Evolutionary conservation across 2,113 vertebrate genomes (phyloP).

Genomic region (Epinephelus moara): DNA sequence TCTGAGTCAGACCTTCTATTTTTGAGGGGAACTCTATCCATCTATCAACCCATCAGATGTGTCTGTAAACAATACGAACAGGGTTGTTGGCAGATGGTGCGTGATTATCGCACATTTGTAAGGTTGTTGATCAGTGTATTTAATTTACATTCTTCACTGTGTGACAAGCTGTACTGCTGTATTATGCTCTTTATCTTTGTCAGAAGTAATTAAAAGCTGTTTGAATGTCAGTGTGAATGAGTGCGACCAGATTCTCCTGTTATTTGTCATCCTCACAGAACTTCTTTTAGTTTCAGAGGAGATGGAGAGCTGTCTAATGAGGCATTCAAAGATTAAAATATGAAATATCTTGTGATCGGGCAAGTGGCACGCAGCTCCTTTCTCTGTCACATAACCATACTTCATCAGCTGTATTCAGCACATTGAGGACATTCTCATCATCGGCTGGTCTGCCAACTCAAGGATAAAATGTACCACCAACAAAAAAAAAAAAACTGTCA

Average conservation of each 20-base stretch:
- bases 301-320: constrained; percentile 39
- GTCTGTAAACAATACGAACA: constrained; percentile 56
- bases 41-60: constrained; percentile 38
- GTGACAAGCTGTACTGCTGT: constrained; percentile 10
- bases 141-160: constrained; percentile 24
- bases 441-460: constrained; percentile 4
- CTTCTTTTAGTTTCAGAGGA: constrained; percentile 22
- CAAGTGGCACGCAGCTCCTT: not conserved
- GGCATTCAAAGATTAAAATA: constrained; percentile 50
- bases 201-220: constrained; percentile 52
- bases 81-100: constrained; percentile 42
- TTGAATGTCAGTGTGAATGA: constrained; percentile 11
- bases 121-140: constrained; percentile 51
- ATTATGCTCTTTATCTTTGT: constrained; percentile 49
- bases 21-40: constrained; percentile 26
- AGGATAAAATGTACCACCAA: constrained; percentile 23
- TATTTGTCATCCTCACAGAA: constrained; percentile 27
- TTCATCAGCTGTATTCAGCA: constrained; percentile 52
- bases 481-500: constrained; percentile 28
- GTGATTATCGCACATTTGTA: constrained; percentile 38
- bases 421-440: constrained; percentile 33
- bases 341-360: constrained; percentile 30
- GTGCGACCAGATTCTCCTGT: not conserved
- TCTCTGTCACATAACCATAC: not conserved
- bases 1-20: constrained; percentile 54